phyloP scores from a whole-genome alignment of 2,888 invertebrate species.

The Callyntrura guangdongensis region DNA sequence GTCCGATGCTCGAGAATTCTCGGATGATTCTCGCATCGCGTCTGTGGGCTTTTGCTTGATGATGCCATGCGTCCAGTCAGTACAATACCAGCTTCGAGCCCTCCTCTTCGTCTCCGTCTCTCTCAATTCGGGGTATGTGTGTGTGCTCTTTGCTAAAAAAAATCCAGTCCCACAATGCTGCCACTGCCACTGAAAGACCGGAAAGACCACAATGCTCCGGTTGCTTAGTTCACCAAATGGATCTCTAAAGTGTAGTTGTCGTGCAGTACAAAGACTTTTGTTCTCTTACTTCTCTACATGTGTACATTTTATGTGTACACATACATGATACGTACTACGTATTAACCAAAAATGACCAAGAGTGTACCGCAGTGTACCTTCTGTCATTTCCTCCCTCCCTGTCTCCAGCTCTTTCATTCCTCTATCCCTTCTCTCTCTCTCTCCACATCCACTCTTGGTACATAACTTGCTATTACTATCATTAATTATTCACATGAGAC shows the following conservation, averaged over 20 bases:
- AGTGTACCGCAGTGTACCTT: neutral
- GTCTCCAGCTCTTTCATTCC: constrained; percentile 22
- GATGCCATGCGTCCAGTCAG: constrained; percentile 73
- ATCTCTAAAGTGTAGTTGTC: constrained; percentile 46
- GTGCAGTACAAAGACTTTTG: neutral
- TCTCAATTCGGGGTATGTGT: constrained; percentile 48
- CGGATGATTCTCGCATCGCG: constrained; percentile 78
- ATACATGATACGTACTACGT: neutral
- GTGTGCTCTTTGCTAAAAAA: constrained; percentile 31
- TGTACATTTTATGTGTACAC: neutral
- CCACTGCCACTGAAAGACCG: constrained; percentile 19
- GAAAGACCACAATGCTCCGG: neutral
- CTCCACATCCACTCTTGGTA: constrained; percentile 27
- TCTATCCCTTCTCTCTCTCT: constrained; percentile 13
- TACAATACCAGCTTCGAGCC: constrained; percentile 41
- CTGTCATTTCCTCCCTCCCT: constrained; percentile 40
- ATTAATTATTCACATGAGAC: constrained; percentile 80
- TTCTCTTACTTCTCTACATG: constrained; percentile 6
- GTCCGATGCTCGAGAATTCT: constrained; percentile 79
- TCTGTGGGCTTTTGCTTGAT: constrained; percentile 60
- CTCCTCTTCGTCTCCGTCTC: constrained; percentile 58
- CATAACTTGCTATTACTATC: constrained; percentile 63
- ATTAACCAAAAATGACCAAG: neutral
- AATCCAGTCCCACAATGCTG: constrained; percentile 39
- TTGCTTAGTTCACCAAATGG: constrained; percentile 36